A percentile compares a stretch with the other conserved stretches of the same genome.
Conservation (phyloP, 2,113 vertebrate genomes). For the Ibidorhyncha struthersii region DNA sequence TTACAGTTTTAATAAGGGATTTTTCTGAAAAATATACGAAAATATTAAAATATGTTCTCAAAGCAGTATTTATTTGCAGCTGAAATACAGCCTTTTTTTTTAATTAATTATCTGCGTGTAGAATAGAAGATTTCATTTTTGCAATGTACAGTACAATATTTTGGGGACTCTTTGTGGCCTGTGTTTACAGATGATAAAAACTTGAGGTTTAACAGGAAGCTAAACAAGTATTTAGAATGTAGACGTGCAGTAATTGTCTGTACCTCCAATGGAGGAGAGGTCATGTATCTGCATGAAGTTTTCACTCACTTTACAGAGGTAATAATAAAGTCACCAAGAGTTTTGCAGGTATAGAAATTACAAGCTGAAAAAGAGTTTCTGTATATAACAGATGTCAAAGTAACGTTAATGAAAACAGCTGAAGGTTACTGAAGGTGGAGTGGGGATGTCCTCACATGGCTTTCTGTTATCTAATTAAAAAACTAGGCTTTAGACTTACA, state of each 20-base stretch:
- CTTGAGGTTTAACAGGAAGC: neutral
- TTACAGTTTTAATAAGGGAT: neutral
- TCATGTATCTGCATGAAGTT: neutral
- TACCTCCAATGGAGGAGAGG: neutral
- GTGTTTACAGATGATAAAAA: neutral
- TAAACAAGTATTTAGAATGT: neutral
- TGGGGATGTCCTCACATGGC: neutral
- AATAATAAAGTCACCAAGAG: neutral
- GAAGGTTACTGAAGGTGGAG: neutral
- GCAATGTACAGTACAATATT: neutral
- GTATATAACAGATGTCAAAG: neutral
- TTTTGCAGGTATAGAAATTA: neutral
- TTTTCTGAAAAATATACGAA: neutral
- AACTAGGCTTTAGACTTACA: neutral
- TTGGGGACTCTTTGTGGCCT: neutral
- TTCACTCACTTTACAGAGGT: neutral
- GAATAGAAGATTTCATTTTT: neutral
- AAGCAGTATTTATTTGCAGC: neutral
- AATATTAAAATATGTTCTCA: neutral
- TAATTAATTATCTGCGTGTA: neutral
- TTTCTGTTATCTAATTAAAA: slow-evolving; percentile 8
- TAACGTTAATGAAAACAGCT: neutral
- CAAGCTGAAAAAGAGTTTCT: neutral
- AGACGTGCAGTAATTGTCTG: neutral
- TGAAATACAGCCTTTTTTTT: neutral